Evolutionary conservation across 1,140 invertebrate species (phyloP), one percentile per base, ranked within the genome.

Genomic region (Drosophila truncata): DNA sequence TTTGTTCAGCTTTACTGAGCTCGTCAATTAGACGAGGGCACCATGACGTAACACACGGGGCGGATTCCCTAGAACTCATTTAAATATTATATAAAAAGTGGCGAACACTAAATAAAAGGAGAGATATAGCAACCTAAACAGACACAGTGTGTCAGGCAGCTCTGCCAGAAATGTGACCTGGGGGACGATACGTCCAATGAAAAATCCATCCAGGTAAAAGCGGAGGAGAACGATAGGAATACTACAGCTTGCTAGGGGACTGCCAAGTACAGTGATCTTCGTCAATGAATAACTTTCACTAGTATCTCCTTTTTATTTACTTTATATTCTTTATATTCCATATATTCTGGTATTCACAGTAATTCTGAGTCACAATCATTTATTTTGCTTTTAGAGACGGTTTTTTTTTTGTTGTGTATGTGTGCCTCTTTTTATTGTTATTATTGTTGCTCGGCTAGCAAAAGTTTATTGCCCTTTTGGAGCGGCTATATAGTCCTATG

Each of bases 381-480:
- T 50, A 29, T 73, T 44, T 71, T 65, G 52, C 39, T 70, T 54
- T 54, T 50, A 31, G 41, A 75, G 64, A 46, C 47, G 37, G 14
- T 63, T 73, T 74, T 55, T 59, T 65, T 29, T 8, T 1, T 29
- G 29, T 29, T 10, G 9, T 11, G 31, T 74, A 58, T 60, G 66
- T 63, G 73, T 54, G 73, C 80, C 80, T 77, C 60, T 50, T 78
- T 80, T 77, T 86, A 76, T 79, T 86, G 63, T 80, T 86, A 63
- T 82, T 88, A 71, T 80, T 74, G 69, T 37, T 88, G 57, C 61
- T 49, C 18, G 39, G 35, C 42, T 63, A 57, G 59, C 42, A 67
- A 66, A 65, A 91, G 90, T 88, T 86, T 86, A 91, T 91, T 92
- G 80, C 78, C 83, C 85, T 79, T 14, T 74, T 78, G 80, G 33